phyloP scores from a whole-genome alignment of 2,888 invertebrate species.

The Drosophila histrio region DNA sequence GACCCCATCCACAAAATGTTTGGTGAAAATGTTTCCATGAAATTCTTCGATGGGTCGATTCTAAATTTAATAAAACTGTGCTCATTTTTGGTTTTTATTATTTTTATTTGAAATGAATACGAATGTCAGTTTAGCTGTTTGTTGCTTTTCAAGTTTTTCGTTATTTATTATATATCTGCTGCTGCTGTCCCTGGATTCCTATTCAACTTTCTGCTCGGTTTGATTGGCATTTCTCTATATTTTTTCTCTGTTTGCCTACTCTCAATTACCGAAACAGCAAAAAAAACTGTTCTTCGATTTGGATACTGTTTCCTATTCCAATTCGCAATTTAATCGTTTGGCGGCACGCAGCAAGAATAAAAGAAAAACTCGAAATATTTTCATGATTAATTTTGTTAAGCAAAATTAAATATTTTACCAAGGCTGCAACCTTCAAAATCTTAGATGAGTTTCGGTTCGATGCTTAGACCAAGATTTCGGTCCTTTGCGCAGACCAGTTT shows the following conservation, averaged over 20 bases:
- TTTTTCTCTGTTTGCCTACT: constrained; percentile 4
- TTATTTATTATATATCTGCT: constrained; percentile 53
- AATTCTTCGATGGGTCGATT: not conserved
- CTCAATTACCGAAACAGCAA: not conserved
- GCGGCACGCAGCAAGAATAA: constrained; percentile 30
- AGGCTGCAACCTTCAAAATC: no score
- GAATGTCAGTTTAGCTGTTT: constrained; percentile 75
- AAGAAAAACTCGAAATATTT: constrained; percentile 23
- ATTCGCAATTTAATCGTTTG: constrained; percentile 13
- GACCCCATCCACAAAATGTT: not conserved
- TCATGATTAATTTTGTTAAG: constrained; percentile 14
- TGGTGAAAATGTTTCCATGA: constrained; percentile 1
- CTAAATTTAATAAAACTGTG: constrained; percentile 28
- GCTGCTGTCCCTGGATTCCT: constrained; percentile 35
- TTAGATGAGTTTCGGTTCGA: no score
- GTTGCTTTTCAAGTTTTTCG: constrained; percentile 47
- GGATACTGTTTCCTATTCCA: constrained; percentile 2
- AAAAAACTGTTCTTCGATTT: constrained; percentile 21
- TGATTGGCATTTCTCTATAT: constrained; percentile 1
- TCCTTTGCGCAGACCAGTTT: no score
- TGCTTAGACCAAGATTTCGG: no score
- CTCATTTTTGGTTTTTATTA: constrained; percentile 56
- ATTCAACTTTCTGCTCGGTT: constrained; percentile 47
- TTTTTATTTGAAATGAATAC: constrained; percentile 81
- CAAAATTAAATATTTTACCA: constrained; percentile 44